Percentiles rank a stretch among this genome's conserved stretches.
Evolutionary conservation across 2,797 vertebrate species (phyloP).

Genomic region (Botia almorhae): DNA sequence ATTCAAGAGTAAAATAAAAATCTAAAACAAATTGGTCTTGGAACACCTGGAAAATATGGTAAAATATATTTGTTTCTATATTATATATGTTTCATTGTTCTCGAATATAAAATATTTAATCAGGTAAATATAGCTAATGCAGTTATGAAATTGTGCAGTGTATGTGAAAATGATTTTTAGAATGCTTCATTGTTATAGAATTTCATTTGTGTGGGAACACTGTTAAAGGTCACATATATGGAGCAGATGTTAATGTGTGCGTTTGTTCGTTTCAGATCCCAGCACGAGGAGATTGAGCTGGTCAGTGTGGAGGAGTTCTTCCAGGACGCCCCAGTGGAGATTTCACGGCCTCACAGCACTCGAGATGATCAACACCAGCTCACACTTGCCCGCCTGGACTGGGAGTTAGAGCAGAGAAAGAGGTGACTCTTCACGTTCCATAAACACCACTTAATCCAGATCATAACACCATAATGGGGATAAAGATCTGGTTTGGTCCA

Average conservation of each 20-base stretch:
- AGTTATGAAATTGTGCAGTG: too few relatives aligned
- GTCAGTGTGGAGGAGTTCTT: constrained; percentile 93
- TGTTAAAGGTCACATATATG: background rate
- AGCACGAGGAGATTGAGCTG: constrained; percentile 96
- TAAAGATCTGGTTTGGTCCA: background rate
- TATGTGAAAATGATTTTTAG: too few relatives aligned
- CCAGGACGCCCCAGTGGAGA: constrained; percentile 86
- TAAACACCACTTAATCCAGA: background rate
- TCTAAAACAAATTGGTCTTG: too few relatives aligned
- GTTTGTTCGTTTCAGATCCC: constrained; percentile 79
- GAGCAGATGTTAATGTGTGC: background rate
- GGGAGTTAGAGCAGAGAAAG: constrained; percentile 98
- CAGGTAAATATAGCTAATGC: too few relatives aligned
- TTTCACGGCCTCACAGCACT: constrained; percentile 88
- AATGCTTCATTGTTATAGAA: too few relatives aligned
- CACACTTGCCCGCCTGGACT: constrained; percentile 93
- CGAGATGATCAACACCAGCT: constrained; percentile 91
- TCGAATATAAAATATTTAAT: too few relatives aligned
- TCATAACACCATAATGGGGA: background rate
- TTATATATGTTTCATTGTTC: too few relatives aligned
- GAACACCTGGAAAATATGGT: background rate
- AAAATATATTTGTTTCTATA: too few relatives aligned
- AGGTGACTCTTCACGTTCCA: constrained; percentile 74
- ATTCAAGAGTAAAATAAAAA: background rate
- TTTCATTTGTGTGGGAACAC: too few relatives aligned